Base-by-base conservation (phyloP, 1,140 invertebrate species). In the Cydia strobilella region DNA sequence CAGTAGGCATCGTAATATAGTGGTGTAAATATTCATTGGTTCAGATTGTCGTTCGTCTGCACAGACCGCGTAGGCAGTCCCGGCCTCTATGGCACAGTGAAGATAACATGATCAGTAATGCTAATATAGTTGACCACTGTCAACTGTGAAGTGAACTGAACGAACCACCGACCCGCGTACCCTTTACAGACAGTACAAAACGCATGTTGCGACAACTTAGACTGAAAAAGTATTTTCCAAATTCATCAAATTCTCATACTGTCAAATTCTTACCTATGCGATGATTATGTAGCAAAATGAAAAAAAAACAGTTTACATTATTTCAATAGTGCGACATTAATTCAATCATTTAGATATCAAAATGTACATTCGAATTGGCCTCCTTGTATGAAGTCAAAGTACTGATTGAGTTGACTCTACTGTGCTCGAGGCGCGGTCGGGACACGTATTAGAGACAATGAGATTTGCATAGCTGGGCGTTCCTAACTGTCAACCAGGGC, bases 401-500 rank as follows among this genome's bases (percentile, higher is more conserved):
- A 59, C 54, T 59, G 54, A 59, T 59, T 59, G 54, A 23, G 48
- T 59, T 23, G 54, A 59, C 20, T 20, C 7, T 23, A 59, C 54
- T 59, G 10, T 59, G 20, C 81, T 69, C 84, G 77, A 83, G 84
- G 85, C 84, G 84, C 86, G 83, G 86, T 84, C 75, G 83, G 79
- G 81, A 81, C 84, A 84, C 82, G 85, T 84, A 86, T 91, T 86
- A 88, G 84, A 90, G 84, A 92, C 87, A 90, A 90, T 91, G 86
- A 85, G 79, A 91, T 92, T 91, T 90, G 89, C 90, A 91, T 91
- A 87, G 81, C 77, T 81, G 88, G 89, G 90, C 87, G 89, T 86
- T 84, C 74, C 84, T 84, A 86, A 83, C 88, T 90, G 90, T 90
- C 89, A 90, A 86, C 86, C 83, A 82, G 83, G 85, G 88, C 86